Base-by-base conservation (phyloP, 2,888 invertebrate genomes). In the Steinernema hermaphroditum region DNA sequence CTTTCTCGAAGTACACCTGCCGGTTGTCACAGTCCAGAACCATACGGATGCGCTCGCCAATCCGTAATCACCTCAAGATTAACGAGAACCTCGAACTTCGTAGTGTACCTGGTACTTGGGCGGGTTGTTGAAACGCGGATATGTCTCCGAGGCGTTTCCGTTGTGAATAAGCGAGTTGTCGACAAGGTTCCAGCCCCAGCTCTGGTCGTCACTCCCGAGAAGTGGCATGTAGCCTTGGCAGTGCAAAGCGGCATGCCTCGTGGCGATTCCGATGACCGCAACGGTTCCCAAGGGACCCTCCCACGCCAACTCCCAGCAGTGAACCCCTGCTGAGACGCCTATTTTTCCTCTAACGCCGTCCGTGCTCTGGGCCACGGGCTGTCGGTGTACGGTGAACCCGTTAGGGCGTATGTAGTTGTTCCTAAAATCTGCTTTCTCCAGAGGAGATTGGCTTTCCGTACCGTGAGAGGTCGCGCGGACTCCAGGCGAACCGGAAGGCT, bases 111-210 rank as follows among this genome's bases (percentile, higher is more conserved):
- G 94, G 90, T 97, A 97, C 89, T 94, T 96, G 6, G 86, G 86
- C 6, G 86, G 82, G 90, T 97, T 97, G 74, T 84, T 84, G 44
- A 81, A 74, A 24, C 80, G 88, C 93, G 96, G 85, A 75, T 85
- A 85, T 0, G 32, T 70, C 9, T 80, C 81, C 16, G 79, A 62
- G 16, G 72, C 75, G 41, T 94, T 93, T 72, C 96, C 96, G 90
- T 96, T 95, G 88, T 98, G 96, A 83, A 96, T 89, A 81, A 97
- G 91, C 89, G 93, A 92, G 90, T 96, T 97, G 89, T 97, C 96
- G 70, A 97, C 96, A 83, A 98, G 90, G 90, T 97, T 97, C 97
- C 97, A 98, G 16, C 97, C 97, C 97, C 97, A 98, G 86, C 95
- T 96, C 88, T 96, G 93, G 87, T 94, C 94, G 89, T 97, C 95